These are phyloP conservation scores for Ephialtes manifestator DNA, from an alignment of 2,888 invertebrate species.

Conservation along the genomic window DNA sequence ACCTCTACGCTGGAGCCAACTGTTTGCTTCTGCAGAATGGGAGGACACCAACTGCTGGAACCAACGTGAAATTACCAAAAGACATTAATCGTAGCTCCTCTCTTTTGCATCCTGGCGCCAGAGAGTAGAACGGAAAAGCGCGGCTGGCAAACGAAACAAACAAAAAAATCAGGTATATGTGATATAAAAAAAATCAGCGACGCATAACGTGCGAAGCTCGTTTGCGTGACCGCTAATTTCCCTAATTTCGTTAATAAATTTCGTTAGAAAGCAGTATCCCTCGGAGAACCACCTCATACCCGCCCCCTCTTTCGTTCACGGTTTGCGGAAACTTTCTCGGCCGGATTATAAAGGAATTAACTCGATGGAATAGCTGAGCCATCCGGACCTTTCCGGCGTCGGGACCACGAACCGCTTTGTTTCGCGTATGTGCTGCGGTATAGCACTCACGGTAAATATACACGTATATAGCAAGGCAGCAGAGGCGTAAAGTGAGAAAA, in stretches of 20 bases:
- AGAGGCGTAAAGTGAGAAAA: slow-evolving; percentile 36
- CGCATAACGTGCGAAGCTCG: slow-evolving; percentile 69
- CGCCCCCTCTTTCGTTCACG: slow-evolving; percentile 55
- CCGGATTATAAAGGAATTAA: slow-evolving; percentile 82
- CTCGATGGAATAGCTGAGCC: slow-evolving; percentile 73
- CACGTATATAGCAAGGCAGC: slow-evolving; percentile 22
- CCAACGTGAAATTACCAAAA: slow-evolving; percentile 60
- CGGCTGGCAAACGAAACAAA: slow-evolving; percentile 43
- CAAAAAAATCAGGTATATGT: slow-evolving; percentile 28
- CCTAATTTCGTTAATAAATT: slow-evolving; percentile 83
- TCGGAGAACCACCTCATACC: slow-evolving; percentile 37
- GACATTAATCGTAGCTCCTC: slow-evolving; percentile 63
- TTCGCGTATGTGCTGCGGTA: slow-evolving; percentile 52
- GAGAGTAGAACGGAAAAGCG: slow-evolving; percentile 42
- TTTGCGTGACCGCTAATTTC: slow-evolving; percentile 78
- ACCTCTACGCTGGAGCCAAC: slow-evolving; percentile 6
- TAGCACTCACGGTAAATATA: slow-evolving; percentile 22
- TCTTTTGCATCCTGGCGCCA: slow-evolving; percentile 30
- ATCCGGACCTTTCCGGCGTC: slow-evolving; percentile 66
- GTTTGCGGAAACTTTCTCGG: slow-evolving; percentile 77
- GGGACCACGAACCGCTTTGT: slow-evolving; percentile 55
- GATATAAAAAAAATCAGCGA: slow-evolving; percentile 67
- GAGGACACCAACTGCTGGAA: slow-evolving; percentile 34
- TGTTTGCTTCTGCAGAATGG: slow-evolving; percentile 36
- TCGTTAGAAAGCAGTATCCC: slow-evolving; percentile 65